Conservation (phyloP, 1,140 invertebrate species). For the Palaemon carinicauda region DNA sequence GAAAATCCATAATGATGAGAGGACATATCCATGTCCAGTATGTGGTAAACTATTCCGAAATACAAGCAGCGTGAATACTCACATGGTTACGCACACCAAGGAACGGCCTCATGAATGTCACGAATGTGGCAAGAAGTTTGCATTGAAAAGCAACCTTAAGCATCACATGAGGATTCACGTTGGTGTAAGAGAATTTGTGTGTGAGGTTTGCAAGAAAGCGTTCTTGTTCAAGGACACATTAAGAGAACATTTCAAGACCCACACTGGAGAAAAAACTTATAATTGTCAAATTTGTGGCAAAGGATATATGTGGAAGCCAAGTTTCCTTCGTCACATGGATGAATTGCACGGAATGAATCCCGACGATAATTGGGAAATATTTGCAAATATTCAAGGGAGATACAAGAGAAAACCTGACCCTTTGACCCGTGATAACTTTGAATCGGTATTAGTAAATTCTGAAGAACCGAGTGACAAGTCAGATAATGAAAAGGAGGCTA, state of each 20-base stretch:
- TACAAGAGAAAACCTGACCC: too few species aligned
- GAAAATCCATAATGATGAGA: conserved; percentile 62
- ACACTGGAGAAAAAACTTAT: not conserved
- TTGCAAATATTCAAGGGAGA: too few species aligned
- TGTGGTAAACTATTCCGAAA: conserved; percentile 48
- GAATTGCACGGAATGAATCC: too few species aligned
- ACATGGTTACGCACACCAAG: not conserved
- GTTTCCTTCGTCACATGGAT: not conserved
- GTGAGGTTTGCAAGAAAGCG: not conserved
- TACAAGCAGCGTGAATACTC: not conserved
- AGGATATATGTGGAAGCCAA: not conserved
- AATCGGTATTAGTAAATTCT: too few species aligned
- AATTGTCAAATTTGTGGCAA: not conserved
- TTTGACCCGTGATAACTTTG: too few species aligned
- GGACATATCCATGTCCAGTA: conserved; percentile 51
- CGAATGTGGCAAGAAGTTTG: not conserved
- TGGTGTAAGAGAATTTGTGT: not conserved
- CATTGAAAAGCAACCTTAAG: not conserved
- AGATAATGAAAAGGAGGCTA: too few species aligned
- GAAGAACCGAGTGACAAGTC: too few species aligned
- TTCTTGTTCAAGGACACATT: not conserved
- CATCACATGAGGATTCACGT: not conserved
- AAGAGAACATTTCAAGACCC: not conserved
- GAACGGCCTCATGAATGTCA: not conserved
- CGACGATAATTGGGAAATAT: too few species aligned